Evolutionary conservation across 2,797 vertebrate species (phyloP).

Genomic region (Heterohyrax brucei): DNA sequence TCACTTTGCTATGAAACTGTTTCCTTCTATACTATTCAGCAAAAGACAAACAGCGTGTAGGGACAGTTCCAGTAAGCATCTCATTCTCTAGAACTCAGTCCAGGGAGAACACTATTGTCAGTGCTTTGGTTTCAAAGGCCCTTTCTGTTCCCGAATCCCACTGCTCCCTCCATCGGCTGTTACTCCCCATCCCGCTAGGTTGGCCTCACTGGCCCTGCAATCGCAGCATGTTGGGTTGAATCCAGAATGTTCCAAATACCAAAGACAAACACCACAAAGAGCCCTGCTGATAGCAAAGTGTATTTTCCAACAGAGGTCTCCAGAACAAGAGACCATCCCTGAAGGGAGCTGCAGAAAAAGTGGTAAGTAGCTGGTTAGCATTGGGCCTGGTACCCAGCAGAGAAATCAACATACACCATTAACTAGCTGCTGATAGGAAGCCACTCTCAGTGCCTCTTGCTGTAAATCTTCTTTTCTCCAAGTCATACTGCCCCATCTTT

Average conservation of each 20-base stretch:
- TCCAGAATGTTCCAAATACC: slow-evolving; percentile 52
- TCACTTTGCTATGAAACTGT: slow-evolving; percentile 7
- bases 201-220: not conserved
- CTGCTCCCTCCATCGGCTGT: not conserved
- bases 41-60: slow-evolving; percentile 1
- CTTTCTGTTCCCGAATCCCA: not conserved
- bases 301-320: slow-evolving; percentile 63
- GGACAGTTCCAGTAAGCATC: not conserved
- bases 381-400: slow-evolving; percentile 12
- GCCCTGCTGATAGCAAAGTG: slow-evolving; percentile 59
- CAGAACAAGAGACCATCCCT: slow-evolving; percentile 27
- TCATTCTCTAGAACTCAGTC: not conserved
- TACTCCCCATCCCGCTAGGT: not conserved
- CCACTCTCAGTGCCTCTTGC: not conserved
- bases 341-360: slow-evolving; percentile 6
- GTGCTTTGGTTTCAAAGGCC: not conserved
- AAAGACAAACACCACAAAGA: slow-evolving; percentile 75
- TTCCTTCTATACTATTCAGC: not conserved
- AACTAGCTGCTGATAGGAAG: slow-evolving; percentile 41
- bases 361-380: slow-evolving; percentile 24
- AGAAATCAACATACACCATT: slow-evolving; percentile 59
- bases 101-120: not conserved
- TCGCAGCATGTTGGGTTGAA: not conserved
- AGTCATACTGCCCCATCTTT: not conserved
- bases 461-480: not conserved